phyloP scores from a whole-genome alignment of 2,113 vertebrate species.

The Tachysurus vachellii region DNA sequence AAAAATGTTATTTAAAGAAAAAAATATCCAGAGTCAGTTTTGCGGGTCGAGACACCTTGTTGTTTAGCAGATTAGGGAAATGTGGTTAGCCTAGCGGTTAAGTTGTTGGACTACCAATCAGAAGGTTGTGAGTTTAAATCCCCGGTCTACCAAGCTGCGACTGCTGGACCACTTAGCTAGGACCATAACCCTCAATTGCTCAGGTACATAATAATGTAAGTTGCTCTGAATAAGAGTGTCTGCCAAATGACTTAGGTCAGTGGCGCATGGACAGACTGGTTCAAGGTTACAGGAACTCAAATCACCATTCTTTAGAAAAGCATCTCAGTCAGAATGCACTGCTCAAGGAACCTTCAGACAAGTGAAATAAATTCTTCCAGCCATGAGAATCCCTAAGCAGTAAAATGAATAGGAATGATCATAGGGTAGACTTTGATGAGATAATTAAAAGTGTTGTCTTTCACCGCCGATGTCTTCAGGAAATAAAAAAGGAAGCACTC shows the following conservation, averaged over 20 bases:
- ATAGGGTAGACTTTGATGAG: neutral
- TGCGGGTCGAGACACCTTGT: neutral
- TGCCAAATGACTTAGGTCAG: no score
- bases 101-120: no score
- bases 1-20: neutral
- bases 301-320: neutral
- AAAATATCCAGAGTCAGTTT: neutral
- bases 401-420: neutral
- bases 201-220: no score
- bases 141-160: no score
- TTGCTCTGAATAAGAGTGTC: no score
- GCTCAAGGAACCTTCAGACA: neutral
- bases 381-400: neutral
- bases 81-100: no score
- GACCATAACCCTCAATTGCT: no score
- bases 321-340: neutral
- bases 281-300: neutral
- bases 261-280: neutral
- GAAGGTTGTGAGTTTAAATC: no score
- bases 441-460: neutral
- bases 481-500: neutral
- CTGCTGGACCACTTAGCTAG: no score
- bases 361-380: neutral
- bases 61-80: no score
- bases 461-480: neutral